Base-by-base conservation (phyloP, 2,888 invertebrate genomes). In the Andrena hattorfiana region DNA sequence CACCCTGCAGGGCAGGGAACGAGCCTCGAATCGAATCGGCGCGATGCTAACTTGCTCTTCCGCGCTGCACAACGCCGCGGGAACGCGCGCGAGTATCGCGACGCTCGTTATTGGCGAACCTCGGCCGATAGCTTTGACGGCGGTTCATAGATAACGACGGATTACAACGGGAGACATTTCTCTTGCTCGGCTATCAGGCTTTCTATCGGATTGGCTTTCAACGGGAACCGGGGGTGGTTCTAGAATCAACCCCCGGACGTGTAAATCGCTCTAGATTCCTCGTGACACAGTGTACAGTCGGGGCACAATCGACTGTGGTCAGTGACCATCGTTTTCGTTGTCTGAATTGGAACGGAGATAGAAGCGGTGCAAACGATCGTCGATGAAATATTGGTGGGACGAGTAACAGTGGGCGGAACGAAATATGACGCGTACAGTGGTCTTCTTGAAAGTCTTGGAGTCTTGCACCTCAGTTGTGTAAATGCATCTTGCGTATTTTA, bases 191-290 rank as follows among this genome's bases (percentile, higher is more conserved):
- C 26, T 74, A 81, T 84, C 71, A 54, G 35, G 62, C 68, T 84
- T 78, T 77, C 54, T 49, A 81, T 84, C 68, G 32, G 48, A 76
- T 71, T 81, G 59, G n/a, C 59, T 69, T 62, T 69, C 42, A 62
- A 35, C 56, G 8, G 51, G 13, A 28, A 68, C 16, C 59, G 7
- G 1, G 51, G 13, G 23, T 60, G 60, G 63, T 73, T 42, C 30
- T 42, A 48, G 23, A 59, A 26, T 63, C 26, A 56, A 56, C 20
- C 60, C 42, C 13, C 30, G 42, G 48, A 68, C 66, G 48, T 20
- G 66, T 64, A 79, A 74, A 69, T 73, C 48, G 28, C 56, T 35
- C 5, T 42, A 20, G 20, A n/a, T 68, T 23, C 16, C 42, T 16
- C 23, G n/a, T 23, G 67, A 48, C 26, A 49, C 56, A 26, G 56